Percentiles rank a stretch among this genome's conserved stretches.
These are phyloP conservation scores for Phoeniculus purpureus DNA, from an alignment of 2,797 vertebrate genomes.

Conservation along the genomic window DNA sequence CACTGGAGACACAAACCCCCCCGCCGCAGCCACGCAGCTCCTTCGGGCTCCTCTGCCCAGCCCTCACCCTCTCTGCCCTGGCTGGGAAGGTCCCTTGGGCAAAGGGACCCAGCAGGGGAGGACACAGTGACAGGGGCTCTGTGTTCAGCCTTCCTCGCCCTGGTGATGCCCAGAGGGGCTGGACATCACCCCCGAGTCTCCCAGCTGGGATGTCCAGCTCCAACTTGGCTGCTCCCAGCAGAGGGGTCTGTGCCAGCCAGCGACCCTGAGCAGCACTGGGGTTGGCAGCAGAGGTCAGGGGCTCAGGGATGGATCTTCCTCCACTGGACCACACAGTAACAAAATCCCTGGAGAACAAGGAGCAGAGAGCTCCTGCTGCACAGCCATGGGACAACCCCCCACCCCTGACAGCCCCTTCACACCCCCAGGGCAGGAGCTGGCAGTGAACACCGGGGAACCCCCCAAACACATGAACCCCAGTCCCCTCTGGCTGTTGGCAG, in stretches of 20 bases:
- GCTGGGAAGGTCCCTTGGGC: neutral
- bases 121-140: neutral
- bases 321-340: neutral
- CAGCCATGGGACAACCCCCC: neutral
- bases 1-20: neutral
- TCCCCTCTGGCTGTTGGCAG: neutral
- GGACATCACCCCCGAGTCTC: neutral
- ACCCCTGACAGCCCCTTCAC: neutral
- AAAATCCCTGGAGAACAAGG: neutral
- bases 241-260: neutral
- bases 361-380: neutral
- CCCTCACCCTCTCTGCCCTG: neutral
- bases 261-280: neutral
- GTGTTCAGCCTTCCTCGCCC: neutral
- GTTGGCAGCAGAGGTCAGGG: neutral
- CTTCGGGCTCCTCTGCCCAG: neutral
- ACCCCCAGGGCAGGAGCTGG: neutral
- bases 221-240: neutral
- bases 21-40: neutral
- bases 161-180: neutral
- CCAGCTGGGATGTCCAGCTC: neutral
- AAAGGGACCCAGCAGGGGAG: neutral
- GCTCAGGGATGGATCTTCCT: neutral
- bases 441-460: no score
- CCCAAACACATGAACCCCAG: neutral